Conservation (phyloP, 2,113 vertebrate genomes). For the Camelus dromedarius region DNA sequence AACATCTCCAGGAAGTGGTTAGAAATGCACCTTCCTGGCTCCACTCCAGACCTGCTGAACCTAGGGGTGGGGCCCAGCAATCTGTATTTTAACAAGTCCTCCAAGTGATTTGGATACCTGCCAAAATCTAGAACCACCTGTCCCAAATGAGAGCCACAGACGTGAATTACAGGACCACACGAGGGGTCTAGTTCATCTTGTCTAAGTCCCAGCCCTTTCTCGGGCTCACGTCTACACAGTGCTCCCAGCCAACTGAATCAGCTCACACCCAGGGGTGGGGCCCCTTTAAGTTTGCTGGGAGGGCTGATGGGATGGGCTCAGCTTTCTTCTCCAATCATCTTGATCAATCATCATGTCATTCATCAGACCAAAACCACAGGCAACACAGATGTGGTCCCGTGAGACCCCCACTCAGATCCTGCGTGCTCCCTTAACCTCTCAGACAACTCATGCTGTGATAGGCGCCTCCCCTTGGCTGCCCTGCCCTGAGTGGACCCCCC, state of each 20-base stretch:
- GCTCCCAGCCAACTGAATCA: not conserved
- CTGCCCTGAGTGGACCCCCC: not conserved
- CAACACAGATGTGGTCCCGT: not conserved
- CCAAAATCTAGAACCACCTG: not conserved
- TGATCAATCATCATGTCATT: not conserved
- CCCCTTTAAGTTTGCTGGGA: not conserved
- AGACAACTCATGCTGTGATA: not conserved
- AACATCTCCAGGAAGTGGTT: not conserved
- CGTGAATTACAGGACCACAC: not conserved
- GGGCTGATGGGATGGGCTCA: not conserved
- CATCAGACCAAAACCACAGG: not conserved
- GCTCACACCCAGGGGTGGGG: not conserved
- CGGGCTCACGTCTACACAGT: not conserved
- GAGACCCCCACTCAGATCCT: not conserved
- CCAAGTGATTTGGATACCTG: not conserved
- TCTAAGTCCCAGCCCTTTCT: not conserved
- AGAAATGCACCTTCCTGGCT: not conserved
- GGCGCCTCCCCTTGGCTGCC: accelerated
- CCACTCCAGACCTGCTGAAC: not conserved
- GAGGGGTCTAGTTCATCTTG: not conserved
- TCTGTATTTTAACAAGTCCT: not conserved
- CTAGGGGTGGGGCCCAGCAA: not conserved
- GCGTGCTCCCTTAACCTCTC: not conserved
- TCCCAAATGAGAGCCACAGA: not conserved
- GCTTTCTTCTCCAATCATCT: not conserved